Evolutionary conservation across 2,797 vertebrate species (phyloP).

Genomic region (Heliangelus exortis): DNA sequence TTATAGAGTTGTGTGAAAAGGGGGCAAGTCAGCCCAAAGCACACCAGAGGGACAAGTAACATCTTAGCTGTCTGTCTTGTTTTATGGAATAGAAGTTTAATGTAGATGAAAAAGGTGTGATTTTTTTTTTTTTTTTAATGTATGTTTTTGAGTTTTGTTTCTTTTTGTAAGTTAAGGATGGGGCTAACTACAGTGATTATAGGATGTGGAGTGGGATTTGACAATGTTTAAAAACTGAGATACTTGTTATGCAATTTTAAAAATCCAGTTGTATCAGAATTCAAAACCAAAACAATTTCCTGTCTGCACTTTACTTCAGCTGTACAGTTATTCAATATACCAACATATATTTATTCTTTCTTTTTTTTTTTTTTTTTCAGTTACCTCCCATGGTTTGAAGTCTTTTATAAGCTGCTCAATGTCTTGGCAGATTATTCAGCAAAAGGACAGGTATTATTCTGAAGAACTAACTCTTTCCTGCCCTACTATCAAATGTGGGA

Average conservation of each 20-base stretch:
- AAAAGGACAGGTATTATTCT: conserved; percentile 90
- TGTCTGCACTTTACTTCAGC: not conserved
- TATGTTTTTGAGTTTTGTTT: not conserved
- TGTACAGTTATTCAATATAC: no score
- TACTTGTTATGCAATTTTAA: not conserved
- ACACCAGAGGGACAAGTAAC: not conserved
- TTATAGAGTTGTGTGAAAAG: not conserved
- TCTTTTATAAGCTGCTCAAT: conserved; percentile 97
- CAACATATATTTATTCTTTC: conserved; percentile 9
- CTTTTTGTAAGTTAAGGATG: not conserved
- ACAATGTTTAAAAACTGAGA: not conserved
- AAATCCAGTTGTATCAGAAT: not conserved
- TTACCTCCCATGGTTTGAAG: conserved; percentile 98
- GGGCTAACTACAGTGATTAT: not conserved
- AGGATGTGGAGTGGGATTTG: not conserved
- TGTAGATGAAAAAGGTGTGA: not conserved
- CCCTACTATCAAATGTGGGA: not conserved
- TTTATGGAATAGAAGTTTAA: not conserved
- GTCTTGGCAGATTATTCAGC: conserved; percentile 93
- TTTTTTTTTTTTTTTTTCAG: conserved; percentile 71
- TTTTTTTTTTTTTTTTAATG: not conserved
- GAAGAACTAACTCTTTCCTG: conserved; percentile 1
- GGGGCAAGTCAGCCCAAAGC: not conserved
- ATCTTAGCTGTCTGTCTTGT: not conserved
- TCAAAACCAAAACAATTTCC: not conserved